Evolutionary conservation across 2,888 invertebrate species (phyloP).

Genomic region (Drosophila leonis): DNA sequence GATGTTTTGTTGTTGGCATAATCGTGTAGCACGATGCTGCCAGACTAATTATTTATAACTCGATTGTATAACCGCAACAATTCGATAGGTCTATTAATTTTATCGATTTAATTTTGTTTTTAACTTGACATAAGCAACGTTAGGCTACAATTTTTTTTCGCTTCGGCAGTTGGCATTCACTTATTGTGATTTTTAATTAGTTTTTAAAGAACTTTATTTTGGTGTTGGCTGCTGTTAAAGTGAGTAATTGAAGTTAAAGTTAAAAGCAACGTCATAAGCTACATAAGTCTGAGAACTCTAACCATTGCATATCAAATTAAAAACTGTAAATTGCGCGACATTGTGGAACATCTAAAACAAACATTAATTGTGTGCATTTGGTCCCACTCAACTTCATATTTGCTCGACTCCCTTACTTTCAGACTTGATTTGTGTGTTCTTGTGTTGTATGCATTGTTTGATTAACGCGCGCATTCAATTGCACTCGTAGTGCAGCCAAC

Average conservation of each 20-base stretch:
- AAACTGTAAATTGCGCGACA: background rate
- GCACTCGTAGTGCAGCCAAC: constrained; percentile 8
- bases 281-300: background rate
- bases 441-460: too few species aligned
- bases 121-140: background rate
- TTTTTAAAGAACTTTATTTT: background rate
- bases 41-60: background rate
- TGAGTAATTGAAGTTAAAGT: too few species aligned
- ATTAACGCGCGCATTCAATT: background rate
- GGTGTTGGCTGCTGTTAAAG: too few species aligned
- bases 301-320: background rate
- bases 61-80: background rate
- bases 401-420: too few species aligned
- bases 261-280: background rate
- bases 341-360: too few species aligned
- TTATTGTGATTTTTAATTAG: background rate
- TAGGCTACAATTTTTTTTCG: background rate
- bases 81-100: background rate
- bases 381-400: too few species aligned
- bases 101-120: background rate
- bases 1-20: background rate
- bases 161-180: too few species aligned
- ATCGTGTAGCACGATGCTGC: background rate
- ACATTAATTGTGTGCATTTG: too few species aligned
- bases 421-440: too few species aligned